These are phyloP conservation scores for Mola mola DNA, from an alignment of 2,113 vertebrate genomes.

Conservation along the genomic window DNA sequence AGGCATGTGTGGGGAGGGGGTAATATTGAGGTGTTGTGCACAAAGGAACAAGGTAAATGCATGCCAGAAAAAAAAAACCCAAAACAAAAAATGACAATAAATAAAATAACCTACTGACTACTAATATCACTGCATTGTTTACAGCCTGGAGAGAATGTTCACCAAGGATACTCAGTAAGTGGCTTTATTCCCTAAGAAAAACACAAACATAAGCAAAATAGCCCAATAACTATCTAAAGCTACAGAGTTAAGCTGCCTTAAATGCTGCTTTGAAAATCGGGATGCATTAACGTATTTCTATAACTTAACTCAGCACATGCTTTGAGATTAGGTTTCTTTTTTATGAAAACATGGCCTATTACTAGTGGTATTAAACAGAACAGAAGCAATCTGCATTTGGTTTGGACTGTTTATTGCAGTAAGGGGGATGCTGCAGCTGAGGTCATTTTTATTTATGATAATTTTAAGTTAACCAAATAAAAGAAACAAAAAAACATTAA, in stretches of 20 bases:
- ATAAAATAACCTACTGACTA: constrained; percentile 45
- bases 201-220: neutral
- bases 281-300: neutral
- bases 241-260: neutral
- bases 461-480: too few species aligned
- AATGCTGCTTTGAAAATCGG: neutral
- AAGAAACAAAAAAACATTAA: neutral
- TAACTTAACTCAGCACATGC: neutral
- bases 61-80: neutral
- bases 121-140: constrained; percentile 67
- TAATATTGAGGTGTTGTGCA: constrained; percentile 9
- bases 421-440: neutral
- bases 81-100: neutral
- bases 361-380: too few species aligned
- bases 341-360: neutral
- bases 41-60: constrained; percentile 19
- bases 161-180: constrained; percentile 39
- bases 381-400: neutral
- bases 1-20: constrained; percentile 32
- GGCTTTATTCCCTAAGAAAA: constrained; percentile 3
- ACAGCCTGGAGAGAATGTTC: constrained; percentile 49
- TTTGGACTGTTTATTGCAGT: neutral
- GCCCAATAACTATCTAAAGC: neutral
- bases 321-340: neutral
- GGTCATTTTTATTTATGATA: neutral